Conservation (phyloP, 2,113 vertebrate species). For the Scortum barcoo region DNA sequence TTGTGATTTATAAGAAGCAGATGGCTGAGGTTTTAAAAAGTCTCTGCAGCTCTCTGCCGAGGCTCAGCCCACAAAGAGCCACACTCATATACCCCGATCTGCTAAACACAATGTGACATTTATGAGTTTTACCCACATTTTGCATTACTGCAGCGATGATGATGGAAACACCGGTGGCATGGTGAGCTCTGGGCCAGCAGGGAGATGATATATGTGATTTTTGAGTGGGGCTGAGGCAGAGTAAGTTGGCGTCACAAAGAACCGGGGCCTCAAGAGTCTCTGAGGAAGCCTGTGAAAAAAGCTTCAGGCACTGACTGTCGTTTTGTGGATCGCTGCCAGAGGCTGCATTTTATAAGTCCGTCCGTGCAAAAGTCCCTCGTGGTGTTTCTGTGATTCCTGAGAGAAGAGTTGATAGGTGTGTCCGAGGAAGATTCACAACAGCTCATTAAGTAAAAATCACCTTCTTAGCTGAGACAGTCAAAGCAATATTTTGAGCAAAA, state of each 20-base stretch:
- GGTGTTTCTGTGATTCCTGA: conserved; percentile 16
- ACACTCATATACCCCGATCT: conserved; percentile 38
- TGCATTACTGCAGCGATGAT: conserved; percentile 51
- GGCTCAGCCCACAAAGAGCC: conserved; percentile 53
- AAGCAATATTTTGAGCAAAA: conserved; percentile 37
- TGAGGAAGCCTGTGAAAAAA: conserved; percentile 42
- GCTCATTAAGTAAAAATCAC: background rate
- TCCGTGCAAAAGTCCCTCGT: conserved; percentile 15
- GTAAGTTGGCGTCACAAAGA: conserved; percentile 42
- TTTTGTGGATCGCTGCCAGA: conserved; percentile 41
- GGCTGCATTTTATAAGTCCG: conserved; percentile 35
- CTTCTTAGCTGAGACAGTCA: background rate
- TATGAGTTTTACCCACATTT: conserved; percentile 59
- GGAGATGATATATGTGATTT: conserved; percentile 56
- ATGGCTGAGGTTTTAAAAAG: conserved; percentile 40
- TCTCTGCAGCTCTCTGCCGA: conserved; percentile 36
- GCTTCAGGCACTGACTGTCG: conserved; percentile 42
- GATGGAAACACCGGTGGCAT: conserved; percentile 55
- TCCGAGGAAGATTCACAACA: conserved; percentile 1
- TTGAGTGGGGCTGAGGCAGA: conserved; percentile 35
- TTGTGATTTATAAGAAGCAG: conserved; percentile 59
- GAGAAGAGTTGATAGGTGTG: background rate
- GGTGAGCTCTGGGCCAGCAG: conserved; percentile 16
- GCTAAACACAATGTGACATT: conserved; percentile 66
- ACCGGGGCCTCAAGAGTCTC: conserved; percentile 44